Conservation (phyloP, 2,113 vertebrate genomes). For the Peromyscus californicus region DNA sequence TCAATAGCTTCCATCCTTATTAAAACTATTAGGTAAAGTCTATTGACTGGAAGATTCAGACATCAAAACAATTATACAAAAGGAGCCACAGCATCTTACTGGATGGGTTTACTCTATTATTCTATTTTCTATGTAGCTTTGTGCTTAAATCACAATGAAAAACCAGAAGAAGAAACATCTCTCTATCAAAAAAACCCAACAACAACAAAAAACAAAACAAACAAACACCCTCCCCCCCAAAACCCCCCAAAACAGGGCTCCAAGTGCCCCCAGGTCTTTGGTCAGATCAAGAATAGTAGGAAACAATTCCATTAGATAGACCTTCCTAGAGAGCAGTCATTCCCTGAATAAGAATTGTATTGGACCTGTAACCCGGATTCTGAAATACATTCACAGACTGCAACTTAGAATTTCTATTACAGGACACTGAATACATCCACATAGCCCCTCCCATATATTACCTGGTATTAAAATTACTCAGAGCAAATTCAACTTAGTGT, state of each 20-base stretch:
- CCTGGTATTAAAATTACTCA: conserved; percentile 41
- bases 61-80: conserved; percentile 14
- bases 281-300: not conserved
- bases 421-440: conserved; percentile 50
- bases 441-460: conserved; percentile 57
- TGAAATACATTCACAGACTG: conserved; percentile 53
- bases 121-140: not conserved
- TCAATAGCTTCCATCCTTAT: conserved; percentile 20
- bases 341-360: not conserved
- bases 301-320: not conserved
- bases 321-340: not conserved
- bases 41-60: not conserved
- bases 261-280: not conserved
- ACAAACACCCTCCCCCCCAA: no score
- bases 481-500: conserved; percentile 57
- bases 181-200: not conserved
- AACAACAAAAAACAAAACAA: not conserved
- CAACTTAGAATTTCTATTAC: conserved; percentile 56
- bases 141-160: not conserved
- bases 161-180: not conserved
- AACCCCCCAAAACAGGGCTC: not conserved
- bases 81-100: not conserved
- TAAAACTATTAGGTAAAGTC: not conserved
- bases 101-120: not conserved
- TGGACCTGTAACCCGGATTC: not conserved